Base-by-base conservation (phyloP, 2,888 invertebrate species). In the Serripes groenlandicus region DNA sequence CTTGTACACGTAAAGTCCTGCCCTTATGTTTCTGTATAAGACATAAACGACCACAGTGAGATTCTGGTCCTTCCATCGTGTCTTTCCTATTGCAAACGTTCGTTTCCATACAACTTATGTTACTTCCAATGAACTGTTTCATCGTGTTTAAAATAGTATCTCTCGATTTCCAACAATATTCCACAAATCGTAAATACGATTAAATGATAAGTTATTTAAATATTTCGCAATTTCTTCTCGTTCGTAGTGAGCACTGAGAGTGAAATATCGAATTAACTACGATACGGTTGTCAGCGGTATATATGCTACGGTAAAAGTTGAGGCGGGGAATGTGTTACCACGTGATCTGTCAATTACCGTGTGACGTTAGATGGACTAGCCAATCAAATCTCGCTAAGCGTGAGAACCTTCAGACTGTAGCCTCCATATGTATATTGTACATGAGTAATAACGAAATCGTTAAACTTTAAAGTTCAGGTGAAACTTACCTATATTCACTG, bases 11-110 rank as follows among this genome's bases (percentile, higher is more conserved):
- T 74, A 83, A 73, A 9, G 70, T 71, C 69, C 84, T 82, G 3
- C 86, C 86, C 26, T 85, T 83, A 21, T 80, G 78, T 21, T 73
- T 81, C 56, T 90, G 89, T 18, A 90, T 37, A 49, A 91, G 77
- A 35, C 75, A 81, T 56, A 91, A 78, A 3, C 86, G 87, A 34
- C 90, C 91, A 49, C 85, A 80, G 69, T 88, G 88, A 5, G 89
- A 78, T 30, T 89, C 89, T 15, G 85, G 66, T 11, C 87, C 85
- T 2, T 89, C 89, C n/a, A 42, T 15, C 0, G 42, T 37, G 0
- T 30, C 21, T 62, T 78, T 75, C n/a, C n/a, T n/a, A 58, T 75
- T 79, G 32, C 77, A 81, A 66, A 75, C 74, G 32, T 60, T 58
- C 18, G 66, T 68, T 42, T 72, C 56, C 21, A 78, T 52, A 54